Conservation (phyloP, 2,113 vertebrate genomes). For the Cynopterus brachyotis region DNA sequence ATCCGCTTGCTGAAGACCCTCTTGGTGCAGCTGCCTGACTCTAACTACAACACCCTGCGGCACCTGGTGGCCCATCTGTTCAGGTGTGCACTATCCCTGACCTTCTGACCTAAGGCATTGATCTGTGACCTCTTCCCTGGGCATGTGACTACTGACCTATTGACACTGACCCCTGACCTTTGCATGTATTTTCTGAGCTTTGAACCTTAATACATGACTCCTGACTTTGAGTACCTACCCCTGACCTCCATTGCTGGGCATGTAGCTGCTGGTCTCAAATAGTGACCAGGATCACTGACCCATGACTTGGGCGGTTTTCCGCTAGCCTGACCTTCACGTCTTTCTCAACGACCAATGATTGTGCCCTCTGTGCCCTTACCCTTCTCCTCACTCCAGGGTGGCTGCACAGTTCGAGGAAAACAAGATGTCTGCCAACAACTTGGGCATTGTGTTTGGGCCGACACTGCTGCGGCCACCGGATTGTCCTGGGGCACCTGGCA, state of each 20-base stretch:
- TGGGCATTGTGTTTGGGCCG: slow-evolving; percentile 96
- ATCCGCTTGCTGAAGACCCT: slow-evolving; percentile 82
- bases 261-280: neutral
- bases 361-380: neutral
- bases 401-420: slow-evolving; percentile 90
- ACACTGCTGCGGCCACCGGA: slow-evolving; percentile 89
- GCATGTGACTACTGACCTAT: neutral
- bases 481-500: slow-evolving; percentile 13
- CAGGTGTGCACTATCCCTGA: slow-evolving; percentile 83
- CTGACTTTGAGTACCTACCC: neutral
- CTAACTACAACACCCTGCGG: slow-evolving; percentile 90
- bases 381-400: slow-evolving; percentile 83
- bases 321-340: neutral
- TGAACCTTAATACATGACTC: slow-evolving; percentile 6
- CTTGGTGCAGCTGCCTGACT: slow-evolving; percentile 86
- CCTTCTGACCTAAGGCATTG: neutral
- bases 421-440: slow-evolving; percentile 94
- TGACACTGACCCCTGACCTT: slow-evolving; percentile 21
- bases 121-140: neutral
- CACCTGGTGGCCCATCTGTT: slow-evolving; percentile 90
- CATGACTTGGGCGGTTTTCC: neutral
- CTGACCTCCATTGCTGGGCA: neutral
- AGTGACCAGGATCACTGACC: neutral
- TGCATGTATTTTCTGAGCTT: slow-evolving; percentile 4
- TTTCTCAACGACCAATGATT: neutral